These are phyloP conservation scores for Pterostichus niger DNA, from an alignment of 2,888 invertebrate genomes.

Conservation along the genomic window DNA sequence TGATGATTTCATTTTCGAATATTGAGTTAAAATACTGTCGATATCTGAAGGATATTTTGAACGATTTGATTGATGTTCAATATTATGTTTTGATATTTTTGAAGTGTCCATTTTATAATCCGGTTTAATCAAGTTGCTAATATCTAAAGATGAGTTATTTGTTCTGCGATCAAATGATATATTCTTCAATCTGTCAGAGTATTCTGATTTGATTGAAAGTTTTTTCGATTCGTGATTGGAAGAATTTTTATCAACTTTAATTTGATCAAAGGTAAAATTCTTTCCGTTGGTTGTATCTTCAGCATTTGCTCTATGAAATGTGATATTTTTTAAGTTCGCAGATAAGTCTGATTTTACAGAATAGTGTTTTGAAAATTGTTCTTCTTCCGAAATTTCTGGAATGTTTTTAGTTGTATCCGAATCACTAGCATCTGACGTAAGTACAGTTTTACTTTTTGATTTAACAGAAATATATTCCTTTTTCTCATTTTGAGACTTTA, in stretches of 20 bases:
- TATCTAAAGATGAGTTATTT: slow-evolving; percentile 23
- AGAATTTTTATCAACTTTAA: slow-evolving; percentile 19
- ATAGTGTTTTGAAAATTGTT: slow-evolving; percentile 32
- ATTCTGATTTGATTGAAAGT: slow-evolving; percentile 3
- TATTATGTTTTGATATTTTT: slow-evolving; percentile 25
- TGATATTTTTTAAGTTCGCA: slow-evolving; percentile 50
- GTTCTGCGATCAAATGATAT: slow-evolving; percentile 49
- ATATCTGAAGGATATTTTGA: slow-evolving; percentile 60
- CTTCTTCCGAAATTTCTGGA: slow-evolving; percentile 74
- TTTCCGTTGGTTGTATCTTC: background rate
- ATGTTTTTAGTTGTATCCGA: slow-evolving; percentile 77
- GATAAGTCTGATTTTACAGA: slow-evolving; percentile 2
- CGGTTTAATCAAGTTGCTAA: slow-evolving; percentile 20
- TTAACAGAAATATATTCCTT: slow-evolving; percentile 74
- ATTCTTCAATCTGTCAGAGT: slow-evolving; percentile 42
- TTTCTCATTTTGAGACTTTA: background rate
- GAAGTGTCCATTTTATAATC: slow-evolving; percentile 52
- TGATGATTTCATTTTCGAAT: slow-evolving; percentile 57
- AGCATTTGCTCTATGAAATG: slow-evolving; percentile 5
- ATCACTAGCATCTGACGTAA: slow-evolving; percentile 71
- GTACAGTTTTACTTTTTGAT: slow-evolving; percentile 69
- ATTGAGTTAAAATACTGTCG: slow-evolving; percentile 63
- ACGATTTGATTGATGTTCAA: slow-evolving; percentile 1
- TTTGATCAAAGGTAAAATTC: slow-evolving; percentile 34
- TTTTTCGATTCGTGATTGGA: slow-evolving; percentile 15